Evolutionary conservation across 2,797 vertebrate genomes (phyloP).

Genomic region (Falco columbarius): DNA sequence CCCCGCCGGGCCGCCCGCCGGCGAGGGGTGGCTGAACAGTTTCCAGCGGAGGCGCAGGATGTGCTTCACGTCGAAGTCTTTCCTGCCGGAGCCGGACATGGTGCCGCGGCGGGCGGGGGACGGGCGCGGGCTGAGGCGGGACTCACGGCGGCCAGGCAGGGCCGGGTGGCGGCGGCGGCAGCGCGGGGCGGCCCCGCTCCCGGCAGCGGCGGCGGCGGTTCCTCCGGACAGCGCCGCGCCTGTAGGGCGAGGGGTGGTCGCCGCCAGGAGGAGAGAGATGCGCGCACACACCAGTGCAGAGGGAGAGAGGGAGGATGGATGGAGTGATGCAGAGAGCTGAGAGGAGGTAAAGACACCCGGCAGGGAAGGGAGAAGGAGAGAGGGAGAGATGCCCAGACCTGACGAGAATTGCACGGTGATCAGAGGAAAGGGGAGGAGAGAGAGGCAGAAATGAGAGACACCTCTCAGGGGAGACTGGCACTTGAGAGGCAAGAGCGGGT

Average conservation of each 20-base stretch:
- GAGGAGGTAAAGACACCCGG: not conserved
- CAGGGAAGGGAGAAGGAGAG: not conserved
- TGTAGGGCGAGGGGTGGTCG: not conserved
- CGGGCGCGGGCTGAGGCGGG: not conserved
- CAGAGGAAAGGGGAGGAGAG: slow-evolving; percentile 44
- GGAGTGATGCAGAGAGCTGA: not conserved
- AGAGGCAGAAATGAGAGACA: slow-evolving; percentile 32
- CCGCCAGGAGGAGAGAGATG: not conserved
- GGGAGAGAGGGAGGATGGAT: not conserved
- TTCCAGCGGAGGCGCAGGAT: slow-evolving; percentile 83
- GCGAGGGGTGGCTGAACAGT: slow-evolving; percentile 81
- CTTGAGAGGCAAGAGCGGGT: not conserved
- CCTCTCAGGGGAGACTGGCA: slow-evolving; percentile 44
- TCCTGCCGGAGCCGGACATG: slow-evolving; percentile 80
- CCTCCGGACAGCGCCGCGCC: not conserved
- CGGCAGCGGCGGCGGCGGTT: not conserved
- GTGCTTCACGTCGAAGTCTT: slow-evolving; percentile 84
- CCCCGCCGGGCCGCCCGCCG: slow-evolving; percentile 59
- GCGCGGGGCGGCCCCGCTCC: not conserved
- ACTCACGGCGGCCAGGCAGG: not conserved
- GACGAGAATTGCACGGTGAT: slow-evolving; percentile 7
- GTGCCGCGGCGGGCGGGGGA: slow-evolving; percentile 5
- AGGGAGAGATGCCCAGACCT: slow-evolving; percentile 4
- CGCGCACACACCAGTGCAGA: not conserved
- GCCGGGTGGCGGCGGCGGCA: not conserved